A percentile compares a stretch with the other conserved stretches of the same genome.
These are phyloP conservation scores for Acipenser transmontanus DNA, from an alignment of 2,797 vertebrate genomes.

Conservation along the genomic window DNA sequence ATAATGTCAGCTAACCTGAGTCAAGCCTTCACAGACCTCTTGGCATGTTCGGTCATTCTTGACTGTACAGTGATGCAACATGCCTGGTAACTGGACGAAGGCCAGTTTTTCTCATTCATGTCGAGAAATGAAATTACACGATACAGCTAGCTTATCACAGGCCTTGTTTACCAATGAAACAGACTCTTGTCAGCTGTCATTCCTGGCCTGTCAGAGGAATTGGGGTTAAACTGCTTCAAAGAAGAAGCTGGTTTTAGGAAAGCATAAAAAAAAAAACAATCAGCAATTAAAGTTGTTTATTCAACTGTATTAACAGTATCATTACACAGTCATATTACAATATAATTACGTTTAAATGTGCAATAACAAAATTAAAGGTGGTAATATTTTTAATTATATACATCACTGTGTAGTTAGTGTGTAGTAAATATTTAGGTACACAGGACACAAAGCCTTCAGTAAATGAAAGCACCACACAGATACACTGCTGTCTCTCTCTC, in stretches of 20 bases:
- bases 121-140: not conserved
- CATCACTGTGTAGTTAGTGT: no score
- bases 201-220: not conserved
- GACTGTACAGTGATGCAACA: not conserved
- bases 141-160: not conserved
- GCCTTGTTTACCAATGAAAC: not conserved
- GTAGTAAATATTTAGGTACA: no score
- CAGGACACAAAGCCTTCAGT: no score
- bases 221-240: not conserved
- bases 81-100: not conserved
- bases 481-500: not conserved
- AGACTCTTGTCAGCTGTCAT: not conserved
- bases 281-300: no score
- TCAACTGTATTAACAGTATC: no score
- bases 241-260: no score
- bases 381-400: no score
- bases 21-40: not conserved
- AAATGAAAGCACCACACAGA: no score
- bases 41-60: not conserved
- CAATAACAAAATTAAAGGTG: no score
- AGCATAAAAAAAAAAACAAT: no score
- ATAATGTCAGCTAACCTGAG: constrained; percentile 5
- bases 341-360: no score
- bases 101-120: not conserved
- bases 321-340: no score